Evolutionary conservation across 2,888 invertebrate genomes (phyloP), one percentile per base, ranked within the genome.

Genomic region (Geophilus truncorum): DNA sequence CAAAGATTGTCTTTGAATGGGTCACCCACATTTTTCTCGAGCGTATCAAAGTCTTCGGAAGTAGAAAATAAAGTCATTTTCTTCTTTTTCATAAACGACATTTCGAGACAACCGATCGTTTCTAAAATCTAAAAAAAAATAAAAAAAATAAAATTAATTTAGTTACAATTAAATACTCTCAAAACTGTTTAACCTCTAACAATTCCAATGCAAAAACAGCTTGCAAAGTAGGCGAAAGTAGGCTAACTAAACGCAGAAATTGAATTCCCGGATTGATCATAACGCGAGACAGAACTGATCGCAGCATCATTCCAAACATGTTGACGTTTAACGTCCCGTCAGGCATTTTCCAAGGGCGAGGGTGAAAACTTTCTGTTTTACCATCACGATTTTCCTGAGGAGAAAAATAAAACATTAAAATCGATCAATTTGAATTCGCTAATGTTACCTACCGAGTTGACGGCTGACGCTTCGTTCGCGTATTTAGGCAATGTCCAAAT

Each of bases 311-410:
- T 84, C 92, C 91, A 34, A 94, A 88, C 3, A 92, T 90, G 23
- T 90, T 88, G 12, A 90, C 88, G 87, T 94, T 93, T 10, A 94
- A 85, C 0, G 90, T 88, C 1, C 93, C 94, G 86, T 94, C 92
- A 0, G 93, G 90, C 82, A 91, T 90, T 80, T 92, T 90, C 94
- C 94, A 94, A 0, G 93, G 93, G 81, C 90, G 89, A 7, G 87
- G 86, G 2, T 90, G 87, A 30, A 80, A 81, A 18, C 75, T 40
- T 2, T 79, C 86, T 85, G 45, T 84, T 82, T 80, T 83, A 77
- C 77, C 82, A 81, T 28, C 28, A n/a, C 18, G n/a, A n/a, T n/a
- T n/a, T n/a, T 28, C 5, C n/a, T 25, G 62, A 10, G 62, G 10
- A 34, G 3, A 32, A 30, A n/a, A 10, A 6, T n/a, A 21, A 12